These are phyloP conservation scores for Creontiades dilutus DNA, from an alignment of 2,888 invertebrate species.

Conservation along the genomic window DNA sequence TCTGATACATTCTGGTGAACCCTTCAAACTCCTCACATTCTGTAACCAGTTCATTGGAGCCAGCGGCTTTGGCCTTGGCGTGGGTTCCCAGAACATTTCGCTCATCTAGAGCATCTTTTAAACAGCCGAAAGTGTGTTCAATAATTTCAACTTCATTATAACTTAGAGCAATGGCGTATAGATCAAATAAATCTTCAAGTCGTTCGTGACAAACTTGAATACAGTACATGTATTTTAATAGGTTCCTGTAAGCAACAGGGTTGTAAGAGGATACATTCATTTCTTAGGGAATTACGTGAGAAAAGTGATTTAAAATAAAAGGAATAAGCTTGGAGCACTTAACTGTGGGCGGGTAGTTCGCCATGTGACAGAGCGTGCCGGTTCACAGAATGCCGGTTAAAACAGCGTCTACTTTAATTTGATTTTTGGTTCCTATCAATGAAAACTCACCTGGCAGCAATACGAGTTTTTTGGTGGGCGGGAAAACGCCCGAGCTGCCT, in stretches of 20 bases:
- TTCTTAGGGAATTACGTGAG: background rate
- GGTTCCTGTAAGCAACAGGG: constrained; percentile 2
- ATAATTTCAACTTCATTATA: background rate
- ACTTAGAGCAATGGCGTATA: background rate
- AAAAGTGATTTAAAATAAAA: constrained; percentile 6
- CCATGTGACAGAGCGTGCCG: background rate
- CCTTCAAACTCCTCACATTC: constrained; percentile 10
- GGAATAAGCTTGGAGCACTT: constrained; percentile 13
- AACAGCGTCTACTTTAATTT: background rate
- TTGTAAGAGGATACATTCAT: constrained; percentile 17
- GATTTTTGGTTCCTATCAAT: background rate
- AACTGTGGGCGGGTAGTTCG: constrained; percentile 17
- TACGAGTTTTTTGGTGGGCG: background rate
- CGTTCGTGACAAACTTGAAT: background rate
- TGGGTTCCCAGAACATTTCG: background rate
- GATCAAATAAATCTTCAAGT: background rate
- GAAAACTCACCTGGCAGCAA: background rate
- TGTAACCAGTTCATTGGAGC: background rate
- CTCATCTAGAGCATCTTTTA: background rate
- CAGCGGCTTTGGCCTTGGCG: constrained; percentile 11
- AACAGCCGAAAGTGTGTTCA: background rate
- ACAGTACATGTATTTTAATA: constrained; percentile 6
- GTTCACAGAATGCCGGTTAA: too few species aligned
- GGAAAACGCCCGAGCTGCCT: background rate
- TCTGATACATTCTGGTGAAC: background rate